phyloP scores from a whole-genome alignment of 2,888 invertebrate genomes.

The Hipparchia sbordonii region DNA sequence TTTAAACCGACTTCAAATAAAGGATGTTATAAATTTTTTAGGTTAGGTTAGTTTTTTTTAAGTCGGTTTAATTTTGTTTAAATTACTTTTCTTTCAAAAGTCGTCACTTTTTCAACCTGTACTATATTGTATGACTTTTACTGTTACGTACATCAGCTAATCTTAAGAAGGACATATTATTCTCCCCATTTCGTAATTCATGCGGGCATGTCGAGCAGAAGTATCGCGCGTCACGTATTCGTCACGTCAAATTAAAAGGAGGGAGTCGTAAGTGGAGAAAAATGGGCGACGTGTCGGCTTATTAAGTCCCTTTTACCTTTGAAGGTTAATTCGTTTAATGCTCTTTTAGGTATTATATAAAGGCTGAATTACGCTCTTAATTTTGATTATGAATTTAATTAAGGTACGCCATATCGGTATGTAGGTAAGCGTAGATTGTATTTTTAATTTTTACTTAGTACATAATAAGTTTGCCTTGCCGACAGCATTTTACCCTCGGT shows the following conservation, averaged over 20 bases:
- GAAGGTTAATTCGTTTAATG: slow-evolving; percentile 33
- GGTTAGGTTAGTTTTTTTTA: no score
- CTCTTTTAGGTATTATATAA: slow-evolving; percentile 25
- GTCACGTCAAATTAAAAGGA: slow-evolving; percentile 26
- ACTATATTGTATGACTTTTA: not conserved
- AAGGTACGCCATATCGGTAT: slow-evolving; percentile 7
- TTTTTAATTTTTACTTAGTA: not conserved
- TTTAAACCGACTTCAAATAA: not conserved
- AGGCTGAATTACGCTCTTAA: slow-evolving; percentile 30
- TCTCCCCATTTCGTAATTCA: slow-evolving; percentile 1
- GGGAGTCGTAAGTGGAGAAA: slow-evolving; percentile 43
- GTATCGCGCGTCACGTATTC: slow-evolving; percentile 11
- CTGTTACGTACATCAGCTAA: not conserved
- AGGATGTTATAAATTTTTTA: no score
- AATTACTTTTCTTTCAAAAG: no score
- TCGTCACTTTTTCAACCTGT: no score
- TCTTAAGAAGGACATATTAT: not conserved
- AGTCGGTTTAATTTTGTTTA: no score
- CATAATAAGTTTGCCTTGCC: not conserved
- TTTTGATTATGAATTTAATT: slow-evolving; percentile 28
- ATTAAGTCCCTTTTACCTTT: slow-evolving; percentile 31
- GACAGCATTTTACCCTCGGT: no score
- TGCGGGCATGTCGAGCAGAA: slow-evolving; percentile 1
- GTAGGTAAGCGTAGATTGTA: not conserved
- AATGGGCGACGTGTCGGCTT: slow-evolving; percentile 39